Conservation (phyloP, 2,888 invertebrate species). For the Ceriagrion tenellum region DNA sequence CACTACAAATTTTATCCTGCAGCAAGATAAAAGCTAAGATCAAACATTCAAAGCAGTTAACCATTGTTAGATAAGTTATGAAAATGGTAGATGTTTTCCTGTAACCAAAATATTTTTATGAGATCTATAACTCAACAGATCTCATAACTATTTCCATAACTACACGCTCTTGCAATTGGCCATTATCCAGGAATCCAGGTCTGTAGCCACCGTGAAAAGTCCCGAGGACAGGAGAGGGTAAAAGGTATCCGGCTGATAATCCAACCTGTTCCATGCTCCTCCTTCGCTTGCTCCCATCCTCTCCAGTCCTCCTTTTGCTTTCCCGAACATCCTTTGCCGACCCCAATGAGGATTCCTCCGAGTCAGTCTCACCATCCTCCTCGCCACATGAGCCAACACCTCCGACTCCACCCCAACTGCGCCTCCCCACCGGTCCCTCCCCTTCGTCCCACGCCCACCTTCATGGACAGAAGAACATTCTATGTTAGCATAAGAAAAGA, state of each 20-base stretch:
- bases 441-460: slow-evolving; percentile 76
- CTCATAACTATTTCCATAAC: not conserved
- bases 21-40: no score
- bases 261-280: slow-evolving; percentile 55
- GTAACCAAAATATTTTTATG: no score
- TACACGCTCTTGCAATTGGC: not conserved
- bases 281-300: slow-evolving; percentile 27
- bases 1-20: no score
- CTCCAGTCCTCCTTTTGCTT: slow-evolving; percentile 11
- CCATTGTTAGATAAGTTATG: no score
- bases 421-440: slow-evolving; percentile 60
- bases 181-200: no score
- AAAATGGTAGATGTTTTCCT: no score
- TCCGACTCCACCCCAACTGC: slow-evolving; percentile 50
- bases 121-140: no score
- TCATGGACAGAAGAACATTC: slow-evolving; percentile 70
- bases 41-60: no score
- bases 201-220: no score
- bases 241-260: no score
- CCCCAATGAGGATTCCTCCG: slow-evolving; percentile 51
- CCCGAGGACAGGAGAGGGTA: no score
- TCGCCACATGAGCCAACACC: slow-evolving; percentile 45
- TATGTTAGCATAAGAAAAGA: not conserved
- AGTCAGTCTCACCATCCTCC: slow-evolving; percentile 55
- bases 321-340: slow-evolving; percentile 47